phyloP scores from a whole-genome alignment of 2,113 vertebrate species.

The Phylloscopus trochiloides region DNA sequence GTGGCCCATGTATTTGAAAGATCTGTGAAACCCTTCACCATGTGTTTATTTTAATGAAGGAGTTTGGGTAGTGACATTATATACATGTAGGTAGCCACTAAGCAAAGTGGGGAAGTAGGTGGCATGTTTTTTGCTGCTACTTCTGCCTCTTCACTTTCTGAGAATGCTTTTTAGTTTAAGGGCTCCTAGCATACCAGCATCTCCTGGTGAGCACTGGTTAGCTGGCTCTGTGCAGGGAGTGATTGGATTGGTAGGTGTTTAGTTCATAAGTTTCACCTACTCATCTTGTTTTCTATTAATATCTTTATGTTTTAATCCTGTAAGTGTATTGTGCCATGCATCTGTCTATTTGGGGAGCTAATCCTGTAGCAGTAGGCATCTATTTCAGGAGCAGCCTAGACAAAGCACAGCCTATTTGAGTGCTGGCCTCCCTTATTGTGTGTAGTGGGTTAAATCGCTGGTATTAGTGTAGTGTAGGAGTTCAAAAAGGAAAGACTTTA shows the following conservation, averaged over 20 bases:
- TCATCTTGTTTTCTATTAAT: conserved; percentile 23
- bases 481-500: conserved; percentile 9
- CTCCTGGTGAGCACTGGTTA: not conserved
- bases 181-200: not conserved
- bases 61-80: not conserved
- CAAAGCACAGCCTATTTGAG: not conserved
- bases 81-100: not conserved
- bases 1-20: not conserved
- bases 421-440: not conserved
- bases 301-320: not conserved
- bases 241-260: not conserved
- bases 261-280: not conserved
- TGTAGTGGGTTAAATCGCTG: not conserved
- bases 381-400: conserved; percentile 15
- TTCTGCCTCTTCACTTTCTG: not conserved
- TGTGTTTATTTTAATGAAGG: not conserved
- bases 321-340: not conserved
- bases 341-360: not conserved
- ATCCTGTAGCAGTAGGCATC: not conserved
- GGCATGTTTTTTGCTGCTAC: not conserved
- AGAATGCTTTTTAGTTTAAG: not conserved
- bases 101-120: not conserved
- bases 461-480: not conserved
- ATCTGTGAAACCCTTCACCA: not conserved
- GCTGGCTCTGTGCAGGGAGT: not conserved